A percentile compares a stretch with the other conserved stretches of the same genome.
phyloP scores from a whole-genome alignment of 2,888 invertebrate species.

The Drosophila multiciliata region DNA sequence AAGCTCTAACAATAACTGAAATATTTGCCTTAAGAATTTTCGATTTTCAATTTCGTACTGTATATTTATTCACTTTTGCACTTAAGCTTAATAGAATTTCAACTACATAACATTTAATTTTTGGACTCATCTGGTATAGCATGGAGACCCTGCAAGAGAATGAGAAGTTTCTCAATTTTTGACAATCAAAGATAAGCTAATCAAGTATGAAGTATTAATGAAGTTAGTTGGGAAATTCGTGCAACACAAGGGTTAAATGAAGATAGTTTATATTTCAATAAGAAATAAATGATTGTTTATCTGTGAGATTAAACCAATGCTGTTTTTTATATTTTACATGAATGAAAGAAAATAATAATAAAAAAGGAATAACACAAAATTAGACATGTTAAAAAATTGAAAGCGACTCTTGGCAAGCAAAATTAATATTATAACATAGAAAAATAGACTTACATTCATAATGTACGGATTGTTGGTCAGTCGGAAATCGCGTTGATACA shows the following conservation, averaged over 20 bases:
- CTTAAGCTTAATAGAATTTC: conserved; percentile 69
- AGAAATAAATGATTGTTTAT: background rate
- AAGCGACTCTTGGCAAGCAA: background rate
- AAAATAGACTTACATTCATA: conserved; percentile 86
- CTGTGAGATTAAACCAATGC: background rate
- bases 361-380: background rate
- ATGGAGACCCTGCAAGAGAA: conserved; percentile 87
- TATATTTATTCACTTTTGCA: conserved; percentile 72
- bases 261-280: background rate
- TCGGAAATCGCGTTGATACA: conserved; percentile 88
- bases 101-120: conserved; percentile 64
- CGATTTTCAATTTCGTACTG: conserved; percentile 43
- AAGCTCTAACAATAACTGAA: background rate
- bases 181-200: conserved; percentile 15
- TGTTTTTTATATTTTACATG: background rate
- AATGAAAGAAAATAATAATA: background rate
- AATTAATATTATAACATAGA: background rate
- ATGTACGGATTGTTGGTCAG: conserved; percentile 88
- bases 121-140: conserved; percentile 86
- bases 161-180: conserved; percentile 27
- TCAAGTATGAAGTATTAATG: conserved; percentile 4
- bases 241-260: conserved; percentile 21
- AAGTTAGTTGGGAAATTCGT: background rate
- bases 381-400: conserved; percentile 5
- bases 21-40: conserved; percentile 2